phyloP scores from a whole-genome alignment of 2,888 invertebrate species.

The Campopleginae sp. region DNA sequence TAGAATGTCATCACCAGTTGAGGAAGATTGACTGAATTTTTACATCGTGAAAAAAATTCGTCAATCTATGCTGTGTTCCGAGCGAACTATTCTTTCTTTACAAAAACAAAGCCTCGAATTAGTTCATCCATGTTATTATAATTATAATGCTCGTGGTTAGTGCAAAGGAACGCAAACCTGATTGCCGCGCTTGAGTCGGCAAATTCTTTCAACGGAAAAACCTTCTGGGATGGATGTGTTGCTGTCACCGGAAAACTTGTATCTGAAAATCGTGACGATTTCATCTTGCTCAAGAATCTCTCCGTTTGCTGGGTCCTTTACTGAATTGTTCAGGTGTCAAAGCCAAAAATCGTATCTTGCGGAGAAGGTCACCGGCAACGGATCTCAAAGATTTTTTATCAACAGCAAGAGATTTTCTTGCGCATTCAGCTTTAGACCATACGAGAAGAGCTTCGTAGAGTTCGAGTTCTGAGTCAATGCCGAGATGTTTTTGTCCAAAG shows the following conservation, averaged over 20 bases:
- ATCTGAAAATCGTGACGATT: conserved; percentile 92
- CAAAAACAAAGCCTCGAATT: conserved; percentile 91
- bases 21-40: too few species aligned
- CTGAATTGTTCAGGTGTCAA: conserved; percentile 93
- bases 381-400: conserved; percentile 78
- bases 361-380: conserved; percentile 87
- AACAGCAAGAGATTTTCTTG: conserved; percentile 83
- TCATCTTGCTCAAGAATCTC: conserved; percentile 90
- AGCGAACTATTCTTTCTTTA: neutral
- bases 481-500: conserved; percentile 90
- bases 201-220: conserved; percentile 85
- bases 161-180: neutral
- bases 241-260: conserved; percentile 90
- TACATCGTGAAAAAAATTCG: neutral
- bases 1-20: too few species aligned
- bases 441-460: conserved; percentile 90
- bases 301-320: conserved; percentile 92
- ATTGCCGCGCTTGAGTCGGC: neutral
- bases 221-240: conserved; percentile 90
- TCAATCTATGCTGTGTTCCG: neutral
- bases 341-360: conserved; percentile 92
- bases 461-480: conserved; percentile 91
- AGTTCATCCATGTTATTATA: conserved; percentile 90
- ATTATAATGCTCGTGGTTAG: conserved; percentile 82
- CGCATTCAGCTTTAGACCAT: conserved; percentile 87